phyloP scores from a whole-genome alignment of 2,113 vertebrate genomes.

The Onychorhynchus coronatus region DNA sequence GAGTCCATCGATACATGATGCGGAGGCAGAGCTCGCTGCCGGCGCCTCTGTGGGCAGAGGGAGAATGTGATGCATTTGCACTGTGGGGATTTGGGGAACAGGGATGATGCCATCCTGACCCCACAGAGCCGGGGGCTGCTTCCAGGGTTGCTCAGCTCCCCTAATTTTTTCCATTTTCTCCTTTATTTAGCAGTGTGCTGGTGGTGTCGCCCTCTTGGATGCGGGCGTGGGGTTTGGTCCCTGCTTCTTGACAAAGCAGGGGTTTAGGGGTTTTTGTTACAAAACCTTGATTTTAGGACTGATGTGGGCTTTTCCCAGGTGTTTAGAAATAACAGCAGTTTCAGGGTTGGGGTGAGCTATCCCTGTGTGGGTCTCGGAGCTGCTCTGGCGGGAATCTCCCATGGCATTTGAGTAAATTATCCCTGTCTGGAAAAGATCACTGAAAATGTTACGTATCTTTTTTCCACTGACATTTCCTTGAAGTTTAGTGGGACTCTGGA shows the following conservation, averaged over 20 bases:
- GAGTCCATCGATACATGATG: background rate
- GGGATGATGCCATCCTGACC: background rate
- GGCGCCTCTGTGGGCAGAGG: background rate
- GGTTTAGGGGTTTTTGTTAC: background rate
- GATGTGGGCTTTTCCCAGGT: fast-evolving
- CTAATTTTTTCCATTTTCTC: background rate
- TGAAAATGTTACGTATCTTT: background rate
- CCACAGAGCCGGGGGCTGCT: fast-evolving
- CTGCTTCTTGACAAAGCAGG: background rate
- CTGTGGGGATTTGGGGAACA: fast-evolving
- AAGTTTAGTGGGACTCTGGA: background rate
- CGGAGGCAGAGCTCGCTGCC: background rate
- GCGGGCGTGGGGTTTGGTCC: background rate
- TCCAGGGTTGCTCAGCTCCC: fast-evolving
- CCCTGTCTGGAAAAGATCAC: background rate
- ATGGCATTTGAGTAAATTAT: slow-evolving; percentile 47
- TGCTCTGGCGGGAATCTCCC: background rate
- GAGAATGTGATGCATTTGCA: fast-evolving
- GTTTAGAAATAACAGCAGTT: background rate
- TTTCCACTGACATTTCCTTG: slow-evolving; percentile 30
- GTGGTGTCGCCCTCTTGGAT: background rate
- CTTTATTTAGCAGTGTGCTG: background rate
- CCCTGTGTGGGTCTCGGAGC: fast-evolving
- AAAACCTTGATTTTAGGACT: background rate
- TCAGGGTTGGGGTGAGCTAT: background rate